These are phyloP conservation scores for Alouatta palliata DNA, from an alignment of 2,113 vertebrate species.

Conservation along the genomic window DNA sequence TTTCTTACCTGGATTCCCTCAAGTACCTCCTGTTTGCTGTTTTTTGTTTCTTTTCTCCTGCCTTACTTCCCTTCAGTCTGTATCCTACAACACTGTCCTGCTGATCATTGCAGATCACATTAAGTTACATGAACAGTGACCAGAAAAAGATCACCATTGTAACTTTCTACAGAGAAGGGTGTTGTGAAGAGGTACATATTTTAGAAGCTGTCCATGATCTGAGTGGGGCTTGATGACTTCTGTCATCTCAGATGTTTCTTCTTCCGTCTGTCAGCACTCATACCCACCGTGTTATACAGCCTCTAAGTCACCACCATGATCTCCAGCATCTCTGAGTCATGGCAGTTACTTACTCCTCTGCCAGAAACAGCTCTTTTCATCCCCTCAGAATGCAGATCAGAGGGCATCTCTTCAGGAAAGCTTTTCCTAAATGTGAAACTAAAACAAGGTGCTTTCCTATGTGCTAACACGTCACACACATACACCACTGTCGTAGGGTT, in stretches of 20 bases:
- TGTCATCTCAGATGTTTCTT: not conserved
- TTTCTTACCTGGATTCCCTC: not conserved
- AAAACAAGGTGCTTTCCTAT: not conserved
- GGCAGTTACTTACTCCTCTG: not conserved
- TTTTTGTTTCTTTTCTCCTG: not conserved
- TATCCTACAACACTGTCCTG: too few relatives aligned
- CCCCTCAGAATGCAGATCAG: not conserved
- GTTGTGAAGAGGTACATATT: not conserved
- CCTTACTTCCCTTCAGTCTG: not conserved
- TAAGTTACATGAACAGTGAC: too few relatives aligned
- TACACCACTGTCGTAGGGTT: too few relatives aligned
- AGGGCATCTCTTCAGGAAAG: not conserved
- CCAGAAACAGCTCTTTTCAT: too few relatives aligned
- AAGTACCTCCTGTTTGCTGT: not conserved
- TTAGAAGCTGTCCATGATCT: not conserved
- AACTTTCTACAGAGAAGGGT: not conserved
- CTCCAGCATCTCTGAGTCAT: rapidly evolving
- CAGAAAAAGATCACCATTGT: rapidly evolving
- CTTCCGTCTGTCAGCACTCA: not conserved
- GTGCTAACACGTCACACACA: not conserved
- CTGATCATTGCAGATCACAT: not conserved
- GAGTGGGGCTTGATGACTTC: not conserved
- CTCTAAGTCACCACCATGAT: not conserved
- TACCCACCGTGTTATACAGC: not conserved
- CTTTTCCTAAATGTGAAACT: not conserved